A percentile compares a stretch with the other conserved stretches of the same genome.
These are phyloP conservation scores for Thaumatotibia leucotreta DNA, from an alignment of 1,140 invertebrate genomes.

Conservation along the genomic window DNA sequence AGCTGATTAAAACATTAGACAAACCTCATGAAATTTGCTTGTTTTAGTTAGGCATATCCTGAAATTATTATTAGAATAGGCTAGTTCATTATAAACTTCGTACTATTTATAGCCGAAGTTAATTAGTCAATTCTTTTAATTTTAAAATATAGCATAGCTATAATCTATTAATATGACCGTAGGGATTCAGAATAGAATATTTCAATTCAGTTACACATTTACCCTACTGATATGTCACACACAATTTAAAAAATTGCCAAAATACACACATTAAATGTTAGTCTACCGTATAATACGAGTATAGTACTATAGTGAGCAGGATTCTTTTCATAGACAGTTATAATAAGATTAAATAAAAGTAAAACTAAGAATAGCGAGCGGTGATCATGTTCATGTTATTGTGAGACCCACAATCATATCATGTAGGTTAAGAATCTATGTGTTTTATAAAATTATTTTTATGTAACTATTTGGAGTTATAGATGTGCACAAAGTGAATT, in stretches of 20 bases:
- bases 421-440: constrained; percentile 7
- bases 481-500: background rate
- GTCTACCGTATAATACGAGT: background rate
- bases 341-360: background rate
- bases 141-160: constrained; percentile 48
- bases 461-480: background rate
- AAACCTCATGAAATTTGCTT: too few relatives aligned
- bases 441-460: constrained; percentile 9
- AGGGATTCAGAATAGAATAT: background rate
- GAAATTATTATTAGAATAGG: background rate
- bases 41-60: background rate
- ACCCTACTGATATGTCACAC: constrained; percentile 6
- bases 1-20: too few relatives aligned
- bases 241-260: constrained; percentile 29
- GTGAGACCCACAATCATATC: background rate
- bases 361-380: background rate
- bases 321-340: background rate
- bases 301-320: background rate
- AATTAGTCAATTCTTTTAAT: constrained; percentile 55
- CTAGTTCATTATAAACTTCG: constrained; percentile 1
- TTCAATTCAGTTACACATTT: background rate
- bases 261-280: constrained; percentile 23
- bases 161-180: constrained; percentile 18
- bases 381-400: constrained; percentile 11
- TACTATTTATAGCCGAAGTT: constrained; percentile 18